Base-by-base conservation (phyloP, 2,888 invertebrate genomes). In the Bimastos eiseni region DNA sequence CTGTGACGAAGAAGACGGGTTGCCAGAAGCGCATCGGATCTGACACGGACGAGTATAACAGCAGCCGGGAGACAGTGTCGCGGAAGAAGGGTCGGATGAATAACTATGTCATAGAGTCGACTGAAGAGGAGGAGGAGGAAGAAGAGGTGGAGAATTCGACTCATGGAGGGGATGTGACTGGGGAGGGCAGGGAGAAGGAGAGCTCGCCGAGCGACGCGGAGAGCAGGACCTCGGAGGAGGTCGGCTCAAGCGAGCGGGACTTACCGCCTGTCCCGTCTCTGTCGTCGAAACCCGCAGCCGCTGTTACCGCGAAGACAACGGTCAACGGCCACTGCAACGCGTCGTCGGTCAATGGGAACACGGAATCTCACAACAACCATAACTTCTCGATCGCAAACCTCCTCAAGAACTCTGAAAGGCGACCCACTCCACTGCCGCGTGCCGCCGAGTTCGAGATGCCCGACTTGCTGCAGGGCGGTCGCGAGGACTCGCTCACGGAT, bases 21-120 rank as follows among this genome's bases (percentile, higher is more conserved):
- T 15, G 11, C 21, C 89, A 41, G 33, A 89, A 89, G 49, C 86
- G 86, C 21, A 86, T 86, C 86, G 86, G 86, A 36, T 86, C 86
- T 17, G 86, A 86, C 37, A 36, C 86, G 36, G 86, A 86, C 36
- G 86, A 86, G 44, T 70, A 70, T 38, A 90, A 88, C 44, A 70
- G 41, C 34, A 41, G 70, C 37, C 88, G 55, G 55, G 41, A 88
- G 36, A 44, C 83, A 30, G 70, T 55, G 24, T 37, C 37, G 6
- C 34, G 90, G 49, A 89, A 88, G 90, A 88, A 55, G 13, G 89
- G 88, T 41, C 38, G 88, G 24, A 91, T 49, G 49, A 91, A 90
- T 83, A 83, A 49, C 88, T n/a, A 33, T 21, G 36, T 55, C 49
- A 86, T 55, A 17, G 86, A 90, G 41, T 90, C 38, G 41, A 55